These are phyloP conservation scores for Epirrhoe alternata DNA, from an alignment of 2,888 invertebrate genomes.

Conservation along the genomic window DNA sequence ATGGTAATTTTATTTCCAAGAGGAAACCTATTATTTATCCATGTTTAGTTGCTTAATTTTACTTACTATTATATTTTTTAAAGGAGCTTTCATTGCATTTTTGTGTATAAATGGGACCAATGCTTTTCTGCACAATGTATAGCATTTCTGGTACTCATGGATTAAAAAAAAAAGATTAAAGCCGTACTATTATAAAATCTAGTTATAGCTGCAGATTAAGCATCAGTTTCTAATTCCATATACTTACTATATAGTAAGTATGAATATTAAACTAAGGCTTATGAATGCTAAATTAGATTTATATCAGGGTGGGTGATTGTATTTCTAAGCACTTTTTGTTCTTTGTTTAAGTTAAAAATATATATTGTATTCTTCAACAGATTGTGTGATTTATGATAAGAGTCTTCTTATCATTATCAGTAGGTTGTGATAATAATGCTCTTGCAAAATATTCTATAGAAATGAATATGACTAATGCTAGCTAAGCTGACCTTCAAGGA, in stretches of 20 bases:
- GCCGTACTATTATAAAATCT: not conserved
- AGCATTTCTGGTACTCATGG: slow-evolving; percentile 39
- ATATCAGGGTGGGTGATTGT: slow-evolving; percentile 43
- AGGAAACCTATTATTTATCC: not conserved
- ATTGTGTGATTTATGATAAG: slow-evolving; percentile 47
- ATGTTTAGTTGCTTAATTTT: slow-evolving; percentile 21
- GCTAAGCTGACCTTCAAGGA: not conserved
- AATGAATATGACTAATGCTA: not conserved
- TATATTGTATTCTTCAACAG: slow-evolving; percentile 63
- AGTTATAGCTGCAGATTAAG: not conserved
- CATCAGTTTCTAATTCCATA: not conserved
- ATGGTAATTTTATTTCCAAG: slow-evolving; percentile 5
- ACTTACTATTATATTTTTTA: slow-evolving; percentile 3
- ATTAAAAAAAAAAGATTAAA: too few species aligned
- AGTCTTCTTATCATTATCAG: slow-evolving; percentile 27
- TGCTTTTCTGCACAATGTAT: slow-evolving; percentile 44
- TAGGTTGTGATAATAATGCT: slow-evolving; percentile 18
- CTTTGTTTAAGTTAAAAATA: slow-evolving; percentile 61
- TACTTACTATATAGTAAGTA: not conserved
- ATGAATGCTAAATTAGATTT: not conserved
- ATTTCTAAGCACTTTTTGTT: slow-evolving; percentile 60
- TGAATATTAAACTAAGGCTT: not conserved
- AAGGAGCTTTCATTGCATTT: slow-evolving; percentile 37
- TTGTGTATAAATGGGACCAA: slow-evolving; percentile 51
- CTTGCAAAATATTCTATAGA: slow-evolving; percentile 3